Base-by-base conservation (phyloP, 2,888 invertebrate genomes). In the Catocala nupta region DNA sequence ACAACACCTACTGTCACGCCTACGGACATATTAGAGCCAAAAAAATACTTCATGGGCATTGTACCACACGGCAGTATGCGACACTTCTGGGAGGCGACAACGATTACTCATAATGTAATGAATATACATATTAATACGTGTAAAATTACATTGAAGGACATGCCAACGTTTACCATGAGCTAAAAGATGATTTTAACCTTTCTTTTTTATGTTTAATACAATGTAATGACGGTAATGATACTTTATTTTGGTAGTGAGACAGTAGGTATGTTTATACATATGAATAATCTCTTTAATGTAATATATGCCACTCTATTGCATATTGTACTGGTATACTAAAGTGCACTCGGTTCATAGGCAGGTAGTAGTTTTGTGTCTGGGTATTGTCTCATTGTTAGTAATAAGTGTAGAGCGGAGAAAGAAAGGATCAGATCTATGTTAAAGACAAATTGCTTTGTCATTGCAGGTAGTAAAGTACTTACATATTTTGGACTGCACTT, bases 1-100 rank as follows among this genome's bases (percentile, higher is more conserved):
- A 58, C 36, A 51, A 71, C 80, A 70, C 82, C 80, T 78, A 82
- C 80, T 63, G 61, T 59, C 42, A 68, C 77, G 63, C 82, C 77
- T 74, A 78, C 77, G 42, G 16, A 8, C 6, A 53, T 63, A 39
- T 63, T 57, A 54, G n/a, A 62, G 71, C 68, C 68, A 74, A 72
- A 74, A 77, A 71, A 66, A 44, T 33, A 49, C 16, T 57, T 55
- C 62, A 74, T 70, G 65, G 65, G 54, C 65, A 67, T 53, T 43
- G 60, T 61, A 63, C 50, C 59, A 63, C 70, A 59, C 55, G 66
- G 64, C 65, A 72, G 56, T 60, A 63, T 65, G 65, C 54, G 63
- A 58, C 67, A 74, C 55, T 61, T 65, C 55, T 71, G 50, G 69
- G 61, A 68, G 60, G 65, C 43, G 60, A 8, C 45, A 49, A 58